Evolutionary conservation across 2,113 vertebrate genomes (phyloP), one percentile per base, ranked within the genome.

Genomic region (Rissa tridactyla): DNA sequence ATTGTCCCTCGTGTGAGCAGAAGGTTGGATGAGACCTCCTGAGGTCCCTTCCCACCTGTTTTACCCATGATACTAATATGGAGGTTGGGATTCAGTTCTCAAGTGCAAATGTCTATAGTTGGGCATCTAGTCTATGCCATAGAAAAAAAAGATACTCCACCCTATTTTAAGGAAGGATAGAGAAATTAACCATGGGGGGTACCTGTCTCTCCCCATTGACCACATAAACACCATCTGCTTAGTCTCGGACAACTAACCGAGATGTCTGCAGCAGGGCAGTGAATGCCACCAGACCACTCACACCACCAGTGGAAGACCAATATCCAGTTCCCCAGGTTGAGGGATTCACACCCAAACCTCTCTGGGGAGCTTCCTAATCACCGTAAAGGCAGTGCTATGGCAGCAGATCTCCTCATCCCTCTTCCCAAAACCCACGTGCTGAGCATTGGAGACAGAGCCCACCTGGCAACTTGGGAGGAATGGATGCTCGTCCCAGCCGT

Each of bases 171-270:
- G 38, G 30, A 82, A 86, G 17, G 21, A 40, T 3, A 36, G 51
- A 81, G 6, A n/a, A 75, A 86, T 44, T 64, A 51, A 65, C 11
- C 10, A 32, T 14, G 13, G 23, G 2, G 6, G 2, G 6, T 36
- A 23, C 17, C 13, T n/a, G 20, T 44, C 16, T 29, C 36, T 23
- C 46, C 61, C 36, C 29, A 13, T 3, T 83, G 40, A 61, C 32
- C 25, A 79, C 32, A 40, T 29, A 60, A 82, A 69, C 17, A 40
- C 47, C 61, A 36, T 10, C 46, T 61, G 21, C 32, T 79, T 40
- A 70, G 21, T 38, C 23, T 60, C 1, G 0, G 65, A 36, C 32
- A 58, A 30, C 26, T 12, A 70, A 49, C 54, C 0, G 0, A 57
- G 47, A 47, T 16, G 17, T 36, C 38, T 54, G 19, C 40, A 76